Evolutionary conservation across 2,797 vertebrate species (phyloP).

Genomic region (Sebastes goodei): DNA sequence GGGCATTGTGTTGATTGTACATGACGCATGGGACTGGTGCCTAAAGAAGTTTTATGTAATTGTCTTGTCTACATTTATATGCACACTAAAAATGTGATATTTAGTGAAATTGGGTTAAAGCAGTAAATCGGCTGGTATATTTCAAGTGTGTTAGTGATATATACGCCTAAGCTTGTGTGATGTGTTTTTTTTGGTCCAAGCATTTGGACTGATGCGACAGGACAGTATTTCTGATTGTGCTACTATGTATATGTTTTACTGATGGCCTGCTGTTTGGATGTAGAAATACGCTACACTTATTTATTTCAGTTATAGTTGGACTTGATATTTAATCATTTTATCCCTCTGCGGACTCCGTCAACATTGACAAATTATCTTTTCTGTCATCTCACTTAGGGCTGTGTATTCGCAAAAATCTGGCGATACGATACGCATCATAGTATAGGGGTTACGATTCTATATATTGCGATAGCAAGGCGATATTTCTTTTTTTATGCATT

Average conservation of each 20-base stretch:
- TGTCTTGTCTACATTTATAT: not conserved
- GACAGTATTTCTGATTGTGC: not conserved
- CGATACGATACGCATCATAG: too few species aligned
- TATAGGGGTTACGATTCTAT: too few species aligned
- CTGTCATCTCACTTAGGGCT: not conserved
- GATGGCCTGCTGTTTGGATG: not conserved
- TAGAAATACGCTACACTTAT: not conserved
- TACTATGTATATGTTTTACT: not conserved
- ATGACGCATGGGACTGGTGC: not conserved
- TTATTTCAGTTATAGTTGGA: not conserved
- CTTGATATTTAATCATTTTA: not conserved
- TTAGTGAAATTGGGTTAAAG: not conserved
- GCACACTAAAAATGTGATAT: not conserved
- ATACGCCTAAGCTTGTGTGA: rapidly evolving
- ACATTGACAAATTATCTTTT: not conserved
- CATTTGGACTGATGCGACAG: not conserved
- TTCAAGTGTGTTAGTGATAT: not conserved
- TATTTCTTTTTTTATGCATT: too few species aligned
- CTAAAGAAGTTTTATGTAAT: not conserved
- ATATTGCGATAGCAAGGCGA: too few species aligned
- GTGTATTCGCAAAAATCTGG: too few species aligned
- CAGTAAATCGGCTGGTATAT: not conserved
- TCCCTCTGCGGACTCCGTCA: too few species aligned
- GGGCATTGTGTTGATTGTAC: not conserved
- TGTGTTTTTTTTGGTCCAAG: not conserved